Evolutionary conservation across 2,113 vertebrate genomes (phyloP), one percentile per base, ranked within the genome.

Genomic region (Apeltes quadracus): DNA sequence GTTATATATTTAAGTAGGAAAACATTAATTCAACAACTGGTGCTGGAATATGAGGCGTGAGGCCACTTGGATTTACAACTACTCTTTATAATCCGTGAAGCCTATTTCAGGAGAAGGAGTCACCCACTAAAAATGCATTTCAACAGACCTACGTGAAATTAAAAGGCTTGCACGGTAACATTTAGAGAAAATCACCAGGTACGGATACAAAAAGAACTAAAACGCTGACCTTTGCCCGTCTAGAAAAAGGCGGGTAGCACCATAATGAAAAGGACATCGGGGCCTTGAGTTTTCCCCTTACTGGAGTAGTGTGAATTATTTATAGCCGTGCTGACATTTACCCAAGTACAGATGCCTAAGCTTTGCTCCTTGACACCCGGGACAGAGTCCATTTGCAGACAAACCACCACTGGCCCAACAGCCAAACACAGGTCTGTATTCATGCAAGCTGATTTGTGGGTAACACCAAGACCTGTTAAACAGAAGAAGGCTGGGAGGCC

Each of bases 401-500:
- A 87, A 88, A 89, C 88, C 73, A 83, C 50, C 51, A 16, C 29
- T 91, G 91, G 89, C 81, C 36, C 46, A 38, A n/a, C 25, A 61
- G 79, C 89, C 88, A 91, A 85, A 89, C 83, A 90, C 78, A 91
- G 85, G 82, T 59, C 69, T 76, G 83, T 75, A 89, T 91, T 91
- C 82, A 90, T 82, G 74, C 81, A 79, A 62, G 34, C 18, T 22
- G 50, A 81, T 83, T 67, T 77, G 69, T 64, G 63, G 87, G 75
- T 84, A 81, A 82, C 61, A 81, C 65, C 54, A 67, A 77, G 78
- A 86, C 82, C 79, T 82, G 81, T 82, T 87, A 56, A 84, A 90
- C 79, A 71, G 81, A n/a, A 61, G 77, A 57, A 64, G 55, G 78
- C 18, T 56, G 72, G 75, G 69, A 63, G 69, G 22, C 58, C 7